Evolutionary conservation across 23 tunicate species (phyloP).

Genomic region (Oikopleura albicans): DNA sequence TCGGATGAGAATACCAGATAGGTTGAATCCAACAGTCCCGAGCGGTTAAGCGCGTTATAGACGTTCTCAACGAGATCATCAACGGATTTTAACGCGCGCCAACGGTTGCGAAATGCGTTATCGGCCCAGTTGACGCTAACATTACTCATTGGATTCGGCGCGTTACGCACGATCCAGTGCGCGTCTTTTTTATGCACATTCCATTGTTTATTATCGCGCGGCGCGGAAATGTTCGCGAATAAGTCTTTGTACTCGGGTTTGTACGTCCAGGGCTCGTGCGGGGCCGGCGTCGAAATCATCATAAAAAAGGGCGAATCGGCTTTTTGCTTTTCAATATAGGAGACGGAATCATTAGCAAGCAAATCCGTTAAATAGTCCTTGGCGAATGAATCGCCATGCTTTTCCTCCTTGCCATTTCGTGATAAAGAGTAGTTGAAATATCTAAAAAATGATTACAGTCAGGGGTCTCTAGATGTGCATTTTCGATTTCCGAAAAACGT

Average conservation of each 20-base stretch:
- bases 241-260: conserved; percentile 40
- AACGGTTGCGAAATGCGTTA: conserved; percentile 34
- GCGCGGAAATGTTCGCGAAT: conserved; percentile 34
- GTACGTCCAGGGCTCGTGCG: conserved; percentile 71
- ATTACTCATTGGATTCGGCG: conserved; percentile 45
- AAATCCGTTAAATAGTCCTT: conserved; percentile 70
- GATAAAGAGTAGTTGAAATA: conserved; percentile 89
- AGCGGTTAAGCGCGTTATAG: conserved; percentile 22
- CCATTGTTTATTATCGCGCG: conserved; percentile 17
- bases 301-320: conserved; percentile 35
- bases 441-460: too few species aligned
- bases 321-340: conserved; percentile 25
- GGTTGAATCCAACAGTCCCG: conserved; percentile 29
- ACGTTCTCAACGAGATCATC: conserved; percentile 62
- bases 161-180: conserved; percentile 79
- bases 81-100: conserved; percentile 36
- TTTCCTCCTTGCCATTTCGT: conserved; percentile 36
- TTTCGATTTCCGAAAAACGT: too few species aligned
- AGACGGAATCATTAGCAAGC: conserved; percentile 50
- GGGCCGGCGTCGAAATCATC: conserved; percentile 93
- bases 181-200: conserved; percentile 20
- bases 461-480: too few species aligned
- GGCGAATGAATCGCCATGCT: conserved; percentile 47
- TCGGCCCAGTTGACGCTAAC: conserved; percentile 31
- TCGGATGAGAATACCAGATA: conserved; percentile 68